A percentile compares a stretch with the other conserved stretches of the same genome.
These are phyloP conservation scores for Grammomys dolichurus DNA, from an alignment of 2,113 vertebrate species.

Conservation along the genomic window DNA sequence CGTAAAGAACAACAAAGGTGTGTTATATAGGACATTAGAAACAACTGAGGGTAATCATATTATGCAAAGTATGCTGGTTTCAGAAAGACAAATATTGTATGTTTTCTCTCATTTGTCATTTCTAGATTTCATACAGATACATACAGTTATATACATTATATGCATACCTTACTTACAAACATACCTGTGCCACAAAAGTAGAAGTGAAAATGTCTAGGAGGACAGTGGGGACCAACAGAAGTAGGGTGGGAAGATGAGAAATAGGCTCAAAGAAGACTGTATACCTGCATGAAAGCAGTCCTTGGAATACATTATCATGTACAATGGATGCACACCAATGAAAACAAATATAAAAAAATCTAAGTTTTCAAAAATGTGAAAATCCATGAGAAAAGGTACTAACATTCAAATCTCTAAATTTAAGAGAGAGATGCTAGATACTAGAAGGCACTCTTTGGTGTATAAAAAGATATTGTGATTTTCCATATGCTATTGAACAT, in stretches of 20 bases:
- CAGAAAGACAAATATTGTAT: neutral
- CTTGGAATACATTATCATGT: neutral
- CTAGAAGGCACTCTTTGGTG: neutral
- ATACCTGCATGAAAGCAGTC: neutral
- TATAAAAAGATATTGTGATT: neutral
- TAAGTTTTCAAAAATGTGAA: neutral
- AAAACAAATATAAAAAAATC: neutral
- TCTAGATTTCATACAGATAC: neutral
- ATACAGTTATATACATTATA: neutral
- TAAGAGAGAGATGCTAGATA: constrained; percentile 26
- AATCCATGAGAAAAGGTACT: neutral
- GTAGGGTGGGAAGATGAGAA: neutral
- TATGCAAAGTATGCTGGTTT: neutral
- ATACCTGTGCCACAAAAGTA: neutral
- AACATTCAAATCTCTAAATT: constrained; percentile 21
- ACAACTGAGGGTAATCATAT: neutral
- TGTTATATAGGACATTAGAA: neutral
- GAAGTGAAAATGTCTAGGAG: neutral
- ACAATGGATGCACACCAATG: neutral
- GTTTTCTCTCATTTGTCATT: neutral
- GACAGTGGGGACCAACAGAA: neutral
- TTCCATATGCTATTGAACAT: neutral
- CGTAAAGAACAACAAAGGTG: neutral
- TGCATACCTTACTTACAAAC: neutral
- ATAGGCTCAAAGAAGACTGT: no score